Conservation (phyloP, 2,797 vertebrate genomes). For the Lindbergichthys nudifrons region DNA sequence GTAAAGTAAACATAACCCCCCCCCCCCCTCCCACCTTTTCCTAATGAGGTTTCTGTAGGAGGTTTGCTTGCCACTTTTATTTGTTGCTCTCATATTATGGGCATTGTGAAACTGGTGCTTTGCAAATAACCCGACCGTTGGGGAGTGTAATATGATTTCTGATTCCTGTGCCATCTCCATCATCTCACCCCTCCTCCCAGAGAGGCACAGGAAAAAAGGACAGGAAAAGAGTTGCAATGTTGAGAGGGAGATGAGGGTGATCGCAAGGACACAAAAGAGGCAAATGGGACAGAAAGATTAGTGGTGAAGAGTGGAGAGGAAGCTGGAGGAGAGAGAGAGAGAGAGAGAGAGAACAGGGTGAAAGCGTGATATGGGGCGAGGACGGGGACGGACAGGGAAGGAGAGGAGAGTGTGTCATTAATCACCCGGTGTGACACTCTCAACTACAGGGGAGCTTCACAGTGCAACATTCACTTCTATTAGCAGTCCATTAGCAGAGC, state of each 20-base stretch:
- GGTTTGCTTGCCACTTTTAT: constrained; percentile 39
- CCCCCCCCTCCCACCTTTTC: not conserved
- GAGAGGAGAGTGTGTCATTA: constrained; percentile 82
- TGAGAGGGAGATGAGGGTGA: constrained; percentile 43
- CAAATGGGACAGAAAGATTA: constrained; percentile 52
- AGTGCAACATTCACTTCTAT: constrained; percentile 83
- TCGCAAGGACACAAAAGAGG: constrained; percentile 57
- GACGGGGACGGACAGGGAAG: constrained; percentile 61
- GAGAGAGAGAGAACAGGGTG: constrained; percentile 36
- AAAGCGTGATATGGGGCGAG: constrained; percentile 57
- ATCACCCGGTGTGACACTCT: constrained; percentile 82
- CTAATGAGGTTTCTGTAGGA: constrained; percentile 26
- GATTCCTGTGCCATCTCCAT: constrained; percentile 38
- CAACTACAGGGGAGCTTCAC: constrained; percentile 79
- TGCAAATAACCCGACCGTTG: constrained; percentile 42
- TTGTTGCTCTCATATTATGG: constrained; percentile 25
- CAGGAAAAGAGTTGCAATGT: constrained; percentile 7
- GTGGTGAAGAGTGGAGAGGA: constrained; percentile 38
- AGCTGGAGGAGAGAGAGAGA: constrained; percentile 29
- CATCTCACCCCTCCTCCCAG: constrained; percentile 31
- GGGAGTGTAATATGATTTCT: constrained; percentile 46
- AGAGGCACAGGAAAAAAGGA: constrained; percentile 18
- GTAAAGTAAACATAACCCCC: constrained; percentile 31
- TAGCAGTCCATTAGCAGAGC: constrained; percentile 88
- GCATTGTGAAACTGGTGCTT: constrained; percentile 22